A percentile compares a stretch with the other conserved stretches of the same genome.
These are phyloP conservation scores for Mionectes macconnelli DNA, from an alignment of 2,113 vertebrate genomes.

Conservation along the genomic window DNA sequence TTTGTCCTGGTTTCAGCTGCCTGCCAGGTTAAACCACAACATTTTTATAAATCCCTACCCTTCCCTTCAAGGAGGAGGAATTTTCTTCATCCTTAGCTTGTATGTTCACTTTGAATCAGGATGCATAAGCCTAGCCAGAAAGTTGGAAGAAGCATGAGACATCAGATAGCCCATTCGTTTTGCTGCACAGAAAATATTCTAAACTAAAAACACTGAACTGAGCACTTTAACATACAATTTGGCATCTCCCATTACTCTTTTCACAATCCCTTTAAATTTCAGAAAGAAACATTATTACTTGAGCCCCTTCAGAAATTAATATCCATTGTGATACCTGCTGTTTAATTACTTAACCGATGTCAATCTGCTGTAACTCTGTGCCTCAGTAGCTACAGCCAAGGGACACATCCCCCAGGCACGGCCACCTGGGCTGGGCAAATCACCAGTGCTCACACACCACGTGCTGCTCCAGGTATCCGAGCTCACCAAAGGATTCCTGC, in stretches of 20 bases:
- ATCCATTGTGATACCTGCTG: background rate
- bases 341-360: background rate
- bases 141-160: background rate
- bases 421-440: background rate
- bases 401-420: background rate
- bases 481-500: background rate
- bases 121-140: background rate
- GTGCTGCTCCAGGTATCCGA: background rate
- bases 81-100: background rate
- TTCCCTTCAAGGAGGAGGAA: background rate
- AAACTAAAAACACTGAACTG: background rate
- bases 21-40: background rate
- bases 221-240: background rate
- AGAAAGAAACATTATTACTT: background rate
- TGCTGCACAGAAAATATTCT: background rate
- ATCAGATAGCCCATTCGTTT: background rate
- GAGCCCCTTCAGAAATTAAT: background rate
- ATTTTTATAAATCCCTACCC: background rate
- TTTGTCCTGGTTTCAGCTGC: background rate
- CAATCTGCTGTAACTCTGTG: background rate
- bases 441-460: accelerated
- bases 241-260: background rate
- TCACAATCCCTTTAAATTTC: background rate
- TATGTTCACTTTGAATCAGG: background rate
- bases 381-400: background rate